Percentiles rank a stretch among this genome's conserved stretches.
Conservation (phyloP, 2,113 vertebrate species). For the Phylloscopus whistleri region DNA sequence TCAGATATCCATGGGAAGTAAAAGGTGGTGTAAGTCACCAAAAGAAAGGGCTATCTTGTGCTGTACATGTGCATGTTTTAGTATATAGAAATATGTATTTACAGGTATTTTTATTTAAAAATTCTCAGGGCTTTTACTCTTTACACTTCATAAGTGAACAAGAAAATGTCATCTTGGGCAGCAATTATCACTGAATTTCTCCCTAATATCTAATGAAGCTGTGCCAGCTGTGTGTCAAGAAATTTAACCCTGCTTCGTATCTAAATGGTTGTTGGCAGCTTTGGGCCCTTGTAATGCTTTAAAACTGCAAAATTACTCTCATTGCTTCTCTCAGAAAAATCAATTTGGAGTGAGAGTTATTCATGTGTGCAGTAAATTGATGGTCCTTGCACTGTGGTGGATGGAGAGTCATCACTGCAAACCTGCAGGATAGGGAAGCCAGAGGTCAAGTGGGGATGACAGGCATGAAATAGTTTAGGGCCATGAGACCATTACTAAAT, state of each 20-base stretch:
- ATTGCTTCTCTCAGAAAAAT: not conserved
- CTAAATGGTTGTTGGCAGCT: not conserved
- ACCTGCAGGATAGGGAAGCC: not conserved
- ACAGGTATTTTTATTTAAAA: not conserved
- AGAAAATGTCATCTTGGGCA: not conserved
- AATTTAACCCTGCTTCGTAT: not conserved
- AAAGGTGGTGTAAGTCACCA: not conserved
- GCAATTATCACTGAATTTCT: not conserved
- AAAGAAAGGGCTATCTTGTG: not conserved
- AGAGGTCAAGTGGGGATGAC: not conserved
- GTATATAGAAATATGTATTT: not conserved
- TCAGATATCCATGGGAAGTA: not conserved
- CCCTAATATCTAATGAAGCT: not conserved
- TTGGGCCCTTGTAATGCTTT: not conserved
- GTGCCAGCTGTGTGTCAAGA: not conserved
- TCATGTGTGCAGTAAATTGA: not conserved
- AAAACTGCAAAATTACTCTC: not conserved
- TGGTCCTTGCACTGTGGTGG: not conserved
- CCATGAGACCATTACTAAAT: not conserved
- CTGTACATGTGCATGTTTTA: not conserved
- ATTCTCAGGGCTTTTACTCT: not conserved
- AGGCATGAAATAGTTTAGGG: not conserved
- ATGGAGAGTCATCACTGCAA: not conserved
- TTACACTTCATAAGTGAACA: not conserved
- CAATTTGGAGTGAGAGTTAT: not conserved